These are phyloP conservation scores for Corydoras maculifer DNA, from an alignment of 2,113 vertebrate species.

Conservation along the genomic window DNA sequence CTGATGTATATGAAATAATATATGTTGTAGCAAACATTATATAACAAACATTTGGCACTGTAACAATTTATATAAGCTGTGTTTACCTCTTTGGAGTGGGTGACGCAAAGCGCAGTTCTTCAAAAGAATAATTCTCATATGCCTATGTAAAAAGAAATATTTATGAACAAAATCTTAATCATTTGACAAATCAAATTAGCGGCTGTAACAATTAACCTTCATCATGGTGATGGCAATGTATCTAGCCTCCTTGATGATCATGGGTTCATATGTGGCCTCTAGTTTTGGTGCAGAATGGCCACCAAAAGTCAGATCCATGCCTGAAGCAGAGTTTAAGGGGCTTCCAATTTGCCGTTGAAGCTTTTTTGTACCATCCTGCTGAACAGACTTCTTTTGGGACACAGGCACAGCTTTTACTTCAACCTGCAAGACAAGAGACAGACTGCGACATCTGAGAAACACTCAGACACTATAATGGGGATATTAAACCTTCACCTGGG, in stretches of 20 bases:
- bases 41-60: not conserved
- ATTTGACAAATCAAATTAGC: not conserved
- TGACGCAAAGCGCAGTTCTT: slow-evolving; percentile 95
- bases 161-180: not conserved
- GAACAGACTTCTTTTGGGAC: slow-evolving; percentile 93
- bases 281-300: slow-evolving; percentile 91
- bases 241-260: slow-evolving; percentile 97
- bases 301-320: slow-evolving; percentile 85
- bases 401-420: slow-evolving; percentile 98
- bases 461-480: not conserved
- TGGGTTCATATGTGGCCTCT: slow-evolving; percentile 93
- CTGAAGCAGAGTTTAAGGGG: slow-evolving; percentile 64
- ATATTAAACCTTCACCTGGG: not conserved
- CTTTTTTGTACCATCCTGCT: slow-evolving; percentile 84
- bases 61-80: not conserved
- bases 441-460: not conserved
- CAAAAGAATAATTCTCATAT: slow-evolving; percentile 98
- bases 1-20: slow-evolving; percentile 58
- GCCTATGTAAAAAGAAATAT: slow-evolving; percentile 60
- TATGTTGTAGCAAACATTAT: not conserved
- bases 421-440: slow-evolving; percentile 66
- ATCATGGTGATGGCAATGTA: slow-evolving; percentile 99
- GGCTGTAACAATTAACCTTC: slow-evolving; percentile 74
- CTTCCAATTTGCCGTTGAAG: slow-evolving; percentile 82
- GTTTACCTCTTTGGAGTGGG: slow-evolving; percentile 94